phyloP scores from a whole-genome alignment of 2,113 vertebrate species.

The Dolichotis patagonum region DNA sequence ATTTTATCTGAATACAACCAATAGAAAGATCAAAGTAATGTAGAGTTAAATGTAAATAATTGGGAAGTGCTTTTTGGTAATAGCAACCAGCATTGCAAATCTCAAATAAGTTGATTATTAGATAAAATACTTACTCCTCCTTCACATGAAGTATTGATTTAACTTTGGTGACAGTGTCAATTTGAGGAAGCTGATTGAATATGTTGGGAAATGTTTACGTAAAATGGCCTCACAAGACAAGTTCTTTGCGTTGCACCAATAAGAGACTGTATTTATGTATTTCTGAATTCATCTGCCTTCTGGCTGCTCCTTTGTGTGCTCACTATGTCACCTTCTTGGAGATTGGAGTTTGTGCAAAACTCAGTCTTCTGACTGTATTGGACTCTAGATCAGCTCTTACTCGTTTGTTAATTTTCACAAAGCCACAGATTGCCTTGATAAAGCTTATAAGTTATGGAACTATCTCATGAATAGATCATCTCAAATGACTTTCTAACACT shows the following conservation, averaged over 20 bases:
- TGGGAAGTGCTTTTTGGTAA: conserved; percentile 49
- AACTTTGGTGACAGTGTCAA: conserved; percentile 57
- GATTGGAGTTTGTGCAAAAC: conserved; percentile 20
- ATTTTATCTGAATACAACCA: conserved; percentile 34
- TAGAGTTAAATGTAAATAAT: conserved; percentile 48
- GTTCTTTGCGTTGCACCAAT: not conserved
- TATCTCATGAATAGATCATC: conserved; percentile 57
- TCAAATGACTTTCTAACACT: conserved; percentile 5
- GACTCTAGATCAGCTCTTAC: not conserved
- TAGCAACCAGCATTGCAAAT: conserved; percentile 4
- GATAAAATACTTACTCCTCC: conserved; percentile 30
- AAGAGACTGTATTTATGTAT: not conserved
- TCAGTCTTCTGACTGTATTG: not conserved
- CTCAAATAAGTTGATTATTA: conserved; percentile 65
- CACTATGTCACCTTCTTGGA: not conserved
- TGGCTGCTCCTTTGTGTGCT: not conserved
- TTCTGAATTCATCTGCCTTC: not conserved
- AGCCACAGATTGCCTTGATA: conserved; percentile 46
- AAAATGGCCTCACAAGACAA: not conserved
- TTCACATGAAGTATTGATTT: conserved; percentile 52
- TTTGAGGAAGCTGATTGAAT: conserved; percentile 48
- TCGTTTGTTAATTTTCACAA: conserved; percentile 19
- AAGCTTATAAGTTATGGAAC: conserved; percentile 47
- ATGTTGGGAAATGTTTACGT: not conserved
- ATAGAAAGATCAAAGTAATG: conserved; percentile 47